A percentile compares a stretch with the other conserved stretches of the same genome.
Evolutionary conservation across 1,140 invertebrate genomes (phyloP).

Genomic region (Myzus persicae): DNA sequence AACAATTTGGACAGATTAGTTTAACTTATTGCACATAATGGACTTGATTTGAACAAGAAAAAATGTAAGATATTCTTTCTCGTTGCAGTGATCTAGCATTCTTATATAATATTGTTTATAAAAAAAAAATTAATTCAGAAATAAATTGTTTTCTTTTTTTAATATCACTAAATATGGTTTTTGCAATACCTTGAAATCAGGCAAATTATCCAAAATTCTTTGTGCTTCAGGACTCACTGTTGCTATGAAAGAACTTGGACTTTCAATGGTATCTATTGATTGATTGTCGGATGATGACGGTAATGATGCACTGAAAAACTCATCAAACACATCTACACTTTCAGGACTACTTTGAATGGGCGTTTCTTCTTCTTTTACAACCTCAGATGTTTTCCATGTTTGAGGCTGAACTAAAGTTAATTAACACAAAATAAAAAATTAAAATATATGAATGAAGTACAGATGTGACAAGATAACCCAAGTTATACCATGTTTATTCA

Average conservation of each 20-base stretch:
- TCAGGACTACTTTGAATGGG: neutral
- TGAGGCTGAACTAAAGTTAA: constrained; percentile 36
- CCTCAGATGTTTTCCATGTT: constrained; percentile 23
- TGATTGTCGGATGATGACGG: neutral
- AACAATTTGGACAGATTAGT: constrained; percentile 42
- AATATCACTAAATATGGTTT: constrained; percentile 57
- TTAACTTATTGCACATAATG: constrained; percentile 45
- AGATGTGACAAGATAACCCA: neutral
- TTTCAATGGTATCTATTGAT: neutral
- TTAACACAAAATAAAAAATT: neutral
- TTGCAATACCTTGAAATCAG: constrained; percentile 52
- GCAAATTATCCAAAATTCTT: constrained; percentile 52
- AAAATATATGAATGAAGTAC: neutral
- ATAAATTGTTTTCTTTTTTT: constrained; percentile 17
- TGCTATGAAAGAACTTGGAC: neutral
- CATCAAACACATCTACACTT: neutral
- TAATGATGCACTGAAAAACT: constrained; percentile 5
- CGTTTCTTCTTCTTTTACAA: neutral
- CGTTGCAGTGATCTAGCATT: neutral
- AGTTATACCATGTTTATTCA: no score
- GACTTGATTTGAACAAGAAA: constrained; percentile 17
- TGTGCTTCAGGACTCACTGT: constrained; percentile 55
- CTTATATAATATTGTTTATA: neutral
- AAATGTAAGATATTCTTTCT: neutral
- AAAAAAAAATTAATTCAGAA: constrained; percentile 4